Conservation (phyloP, 1,140 invertebrate species). For the Drosophila pachea region DNA sequence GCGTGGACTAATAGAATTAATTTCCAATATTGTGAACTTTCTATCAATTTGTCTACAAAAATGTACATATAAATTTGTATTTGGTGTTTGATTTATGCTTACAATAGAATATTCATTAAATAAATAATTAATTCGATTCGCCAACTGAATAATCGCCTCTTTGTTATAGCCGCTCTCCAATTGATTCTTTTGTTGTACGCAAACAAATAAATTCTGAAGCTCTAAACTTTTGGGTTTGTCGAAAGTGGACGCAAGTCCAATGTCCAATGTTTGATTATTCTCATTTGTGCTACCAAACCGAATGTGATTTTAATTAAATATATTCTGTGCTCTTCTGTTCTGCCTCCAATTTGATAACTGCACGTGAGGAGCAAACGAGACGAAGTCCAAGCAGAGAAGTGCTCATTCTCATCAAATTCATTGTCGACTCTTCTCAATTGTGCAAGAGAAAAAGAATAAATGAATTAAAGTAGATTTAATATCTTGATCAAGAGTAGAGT, state of each 20-base stretch:
- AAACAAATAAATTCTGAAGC: conserved; percentile 11
- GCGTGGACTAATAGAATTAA: conserved; percentile 30
- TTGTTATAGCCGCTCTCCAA: neutral
- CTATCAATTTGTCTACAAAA: conserved; percentile 39
- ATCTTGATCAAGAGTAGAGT: too few relatives aligned
- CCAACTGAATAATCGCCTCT: neutral
- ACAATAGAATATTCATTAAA: conserved; percentile 57
- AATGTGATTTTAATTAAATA: conserved; percentile 29
- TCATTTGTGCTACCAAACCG: conserved; percentile 49
- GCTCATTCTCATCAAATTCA: too few relatives aligned
- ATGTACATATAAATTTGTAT: conserved; percentile 60
- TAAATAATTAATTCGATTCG: conserved; percentile 24
- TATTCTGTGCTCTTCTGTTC: conserved; percentile 15
- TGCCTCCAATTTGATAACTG: too few relatives aligned
- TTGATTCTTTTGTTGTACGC: conserved; percentile 1
- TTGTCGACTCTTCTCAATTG: too few relatives aligned
- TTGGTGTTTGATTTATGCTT: conserved; percentile 70
- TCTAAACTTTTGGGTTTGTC: conserved; percentile 15
- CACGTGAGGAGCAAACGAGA: too few relatives aligned
- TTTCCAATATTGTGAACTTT: conserved; percentile 56
- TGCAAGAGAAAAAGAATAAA: neutral
- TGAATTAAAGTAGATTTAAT: neutral
- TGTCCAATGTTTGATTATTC: conserved; percentile 58
- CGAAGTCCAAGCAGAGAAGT: too few relatives aligned
- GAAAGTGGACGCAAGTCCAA: too few relatives aligned